Conservation (phyloP, 2,113 vertebrate species). For the Podocnemis expansa region DNA sequence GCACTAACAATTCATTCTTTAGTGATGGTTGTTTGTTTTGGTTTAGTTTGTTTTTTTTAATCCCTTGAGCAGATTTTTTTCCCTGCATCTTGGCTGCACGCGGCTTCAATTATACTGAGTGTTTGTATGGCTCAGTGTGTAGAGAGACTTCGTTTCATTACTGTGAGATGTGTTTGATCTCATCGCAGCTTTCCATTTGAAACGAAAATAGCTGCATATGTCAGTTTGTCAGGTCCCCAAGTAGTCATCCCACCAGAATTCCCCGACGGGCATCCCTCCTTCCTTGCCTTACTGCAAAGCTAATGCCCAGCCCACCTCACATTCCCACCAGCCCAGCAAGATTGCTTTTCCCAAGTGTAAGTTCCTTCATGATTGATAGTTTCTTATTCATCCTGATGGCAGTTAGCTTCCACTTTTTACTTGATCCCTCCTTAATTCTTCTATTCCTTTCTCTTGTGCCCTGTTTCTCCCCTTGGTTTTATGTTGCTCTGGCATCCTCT, state of each 20-base stretch:
- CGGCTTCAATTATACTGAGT: conserved; percentile 59
- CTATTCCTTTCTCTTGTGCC: background rate
- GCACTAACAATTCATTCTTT: background rate
- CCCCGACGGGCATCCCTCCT: conserved; percentile 6
- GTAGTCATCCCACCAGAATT: conserved; percentile 56
- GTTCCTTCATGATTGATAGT: conserved; percentile 30
- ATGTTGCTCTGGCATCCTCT: background rate
- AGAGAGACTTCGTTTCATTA: conserved; percentile 50
- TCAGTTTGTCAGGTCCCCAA: conserved; percentile 68
- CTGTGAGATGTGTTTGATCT: conserved; percentile 72
- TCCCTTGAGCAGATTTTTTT: conserved; percentile 38
- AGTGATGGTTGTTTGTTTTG: conserved; percentile 25
- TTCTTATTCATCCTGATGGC: background rate
- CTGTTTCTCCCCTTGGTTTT: background rate
- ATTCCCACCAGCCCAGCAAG: conserved; percentile 1
- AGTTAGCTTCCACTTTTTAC: background rate
- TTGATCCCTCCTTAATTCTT: background rate
- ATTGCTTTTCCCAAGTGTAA: background rate
- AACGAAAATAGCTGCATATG: conserved; percentile 76
- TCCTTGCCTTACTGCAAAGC: background rate
- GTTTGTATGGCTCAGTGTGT: conserved; percentile 43
- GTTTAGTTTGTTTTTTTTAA: background rate
- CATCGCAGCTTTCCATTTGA: conserved; percentile 66
- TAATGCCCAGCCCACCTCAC: conserved; percentile 23
- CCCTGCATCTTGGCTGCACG: conserved; percentile 26